These are phyloP conservation scores for Meloe dianella DNA, from an alignment of 2,888 invertebrate genomes.

Conservation along the genomic window DNA sequence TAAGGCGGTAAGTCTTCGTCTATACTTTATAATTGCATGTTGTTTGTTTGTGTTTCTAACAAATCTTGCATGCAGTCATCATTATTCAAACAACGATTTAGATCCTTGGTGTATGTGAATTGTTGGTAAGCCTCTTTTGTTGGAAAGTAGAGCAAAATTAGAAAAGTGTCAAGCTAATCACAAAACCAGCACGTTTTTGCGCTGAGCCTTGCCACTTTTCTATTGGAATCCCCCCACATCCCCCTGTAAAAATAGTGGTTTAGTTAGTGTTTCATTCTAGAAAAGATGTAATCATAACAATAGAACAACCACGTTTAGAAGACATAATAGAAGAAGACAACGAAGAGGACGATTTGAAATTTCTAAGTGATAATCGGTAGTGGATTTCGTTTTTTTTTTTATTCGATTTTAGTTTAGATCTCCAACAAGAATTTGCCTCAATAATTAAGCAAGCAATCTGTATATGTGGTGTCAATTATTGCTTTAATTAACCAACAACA, in stretches of 20 bases:
- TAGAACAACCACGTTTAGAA: constrained; percentile 54
- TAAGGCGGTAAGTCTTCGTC: constrained; percentile 50
- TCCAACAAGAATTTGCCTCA: not conserved
- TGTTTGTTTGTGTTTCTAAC: constrained; percentile 7
- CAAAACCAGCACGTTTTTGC: not conserved
- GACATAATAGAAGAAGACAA: constrained; percentile 57
- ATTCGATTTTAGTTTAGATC: not conserved
- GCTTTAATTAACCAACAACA: constrained; percentile 9
- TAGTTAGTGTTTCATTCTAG: constrained; percentile 51
- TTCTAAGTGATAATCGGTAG: constrained; percentile 32
- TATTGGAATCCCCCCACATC: no score
- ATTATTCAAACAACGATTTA: constrained; percentile 48
- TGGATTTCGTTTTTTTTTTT: constrained; percentile 19
- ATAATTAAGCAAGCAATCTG: constrained; percentile 10
- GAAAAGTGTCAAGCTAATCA: no score
- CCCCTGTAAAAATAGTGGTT: constrained; percentile 1
- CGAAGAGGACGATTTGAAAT: constrained; percentile 52
- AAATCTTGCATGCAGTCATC: constrained; percentile 49
- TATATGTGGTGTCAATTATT: constrained; percentile 16
- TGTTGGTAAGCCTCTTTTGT: constrained; percentile 42
- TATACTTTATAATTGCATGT: not conserved
- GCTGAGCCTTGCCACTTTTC: not conserved
- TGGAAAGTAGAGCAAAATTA: no score
- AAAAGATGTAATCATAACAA: constrained; percentile 54
- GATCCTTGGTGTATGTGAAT: constrained; percentile 55